Base-by-base conservation (phyloP, 2,113 vertebrate species). In the Antechinus stuartii region DNA sequence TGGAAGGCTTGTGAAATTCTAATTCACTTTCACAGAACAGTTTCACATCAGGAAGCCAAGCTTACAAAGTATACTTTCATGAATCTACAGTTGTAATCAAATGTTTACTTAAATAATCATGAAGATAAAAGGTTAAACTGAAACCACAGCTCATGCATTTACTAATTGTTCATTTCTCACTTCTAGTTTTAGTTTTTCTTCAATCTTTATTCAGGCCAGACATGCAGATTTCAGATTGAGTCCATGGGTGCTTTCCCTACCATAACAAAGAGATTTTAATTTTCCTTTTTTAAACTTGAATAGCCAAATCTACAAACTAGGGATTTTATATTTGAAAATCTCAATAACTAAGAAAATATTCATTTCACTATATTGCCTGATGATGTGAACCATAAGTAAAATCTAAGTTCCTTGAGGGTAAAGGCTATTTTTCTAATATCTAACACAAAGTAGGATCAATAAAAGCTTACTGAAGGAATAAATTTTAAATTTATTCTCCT, bases 91-190 rank as follows among this genome's bases (percentile, higher is more conserved):
- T 49, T 94, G 84, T 19, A 61, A 6, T n/a, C 42, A 93, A 52
- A 84, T 84, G 35, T 84, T 91, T 95, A 53, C 89, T 92, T 93
- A 90, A 92, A 91, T 42, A 50, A 42, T 11, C 49, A n/a, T 93
- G 53, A 35, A 97, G 96, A 94, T 84, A 97, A 93, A 52, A 49
- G 54, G 25, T 76, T 1, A 10, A 68, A 24, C 26, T 93, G 52
- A 94, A 93, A n/a, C 42, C 42, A 94, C 11, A 89, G 89, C 68
- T 93, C 42, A 54, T 24, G 0, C 57, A 68, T 84, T 90, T 95
- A 94, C 25, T 52, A 90, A 54, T 89, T 91, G 30, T 90, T 89
- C 68, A 22, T 84, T 19, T 42, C 68, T 84, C 14, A 84, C n/a
- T 84, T 84, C 6, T 35, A 84, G 35, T 22, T n/a, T 84, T 84